Base-by-base conservation (phyloP, 2,888 invertebrate genomes). In the Drosophila testacea region DNA sequence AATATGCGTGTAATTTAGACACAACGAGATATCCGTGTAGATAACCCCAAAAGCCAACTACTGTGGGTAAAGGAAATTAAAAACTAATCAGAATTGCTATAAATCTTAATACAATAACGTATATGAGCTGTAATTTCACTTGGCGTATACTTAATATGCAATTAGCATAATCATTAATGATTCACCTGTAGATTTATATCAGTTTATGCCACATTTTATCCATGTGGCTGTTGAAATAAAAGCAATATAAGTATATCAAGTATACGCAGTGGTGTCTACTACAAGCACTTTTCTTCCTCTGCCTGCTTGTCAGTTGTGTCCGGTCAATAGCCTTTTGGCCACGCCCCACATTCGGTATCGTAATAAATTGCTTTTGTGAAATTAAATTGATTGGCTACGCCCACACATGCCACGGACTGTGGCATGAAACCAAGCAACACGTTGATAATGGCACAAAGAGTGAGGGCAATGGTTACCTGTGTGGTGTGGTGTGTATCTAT, bases 371-470 rank as follows among this genome's bases (percentile, higher is more conserved):
- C 76, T 81, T 79, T 83, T 83, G 88, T 73, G 73, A 81, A 84
- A 82, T 85, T 83, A 83, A 87, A 87, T 88, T 89, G 89, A 90
- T 90, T 90, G 77, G 78, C 77, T 34, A 48, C 48, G 56, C 41
- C 63, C 47, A 38, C 39, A 34, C 32, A 3, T 22, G 22, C 22
- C 22, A 47, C 63, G 16, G 13, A 32, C 27, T 3, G 16, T 10
- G 22, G 51, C 28, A 28, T 16, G 28, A 51, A 16, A 44, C 27
- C 36, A 42, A 59, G 73, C 76, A 73, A 73, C 70, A 73, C 47
- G 63, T 51, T 42, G 28, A 44, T 44, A 44, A 27, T 27, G 55
- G 27, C 28, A 28, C 36, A 46, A 7, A 46, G 27, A 39, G 36
- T 47, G 36, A 38, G 7, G 28, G 16, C 44, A 55, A 42, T 64